Evolutionary conservation across 2,888 invertebrate species (phyloP).

Genomic region (Drosophila setosimentum): DNA sequence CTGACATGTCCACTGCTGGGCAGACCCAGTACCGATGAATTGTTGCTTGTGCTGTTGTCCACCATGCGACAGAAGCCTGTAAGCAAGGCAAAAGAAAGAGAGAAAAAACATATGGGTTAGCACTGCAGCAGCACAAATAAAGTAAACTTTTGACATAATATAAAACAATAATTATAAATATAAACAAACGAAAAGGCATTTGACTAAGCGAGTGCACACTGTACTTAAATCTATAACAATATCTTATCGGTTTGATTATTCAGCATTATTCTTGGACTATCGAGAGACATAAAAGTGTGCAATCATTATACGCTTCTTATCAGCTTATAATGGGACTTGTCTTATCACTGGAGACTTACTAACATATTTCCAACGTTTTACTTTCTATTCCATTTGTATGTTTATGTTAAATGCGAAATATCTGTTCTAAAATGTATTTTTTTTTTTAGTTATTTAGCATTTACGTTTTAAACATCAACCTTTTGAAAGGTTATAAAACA

Average conservation of each 20-base stretch:
- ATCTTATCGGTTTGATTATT: slow-evolving; percentile 26
- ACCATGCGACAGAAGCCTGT: slow-evolving; percentile 95
- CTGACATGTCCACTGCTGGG: slow-evolving; percentile 78
- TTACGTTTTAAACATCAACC: not conserved
- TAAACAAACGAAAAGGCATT: not conserved
- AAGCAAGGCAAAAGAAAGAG: slow-evolving; percentile 32
- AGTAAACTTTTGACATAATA: not conserved
- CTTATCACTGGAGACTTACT: slow-evolving; percentile 33
- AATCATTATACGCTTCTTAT: slow-evolving; percentile 17
- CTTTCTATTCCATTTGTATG: slow-evolving; percentile 19
- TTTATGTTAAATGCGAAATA: not conserved
- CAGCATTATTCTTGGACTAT: slow-evolving; percentile 22
- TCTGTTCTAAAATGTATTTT: not conserved
- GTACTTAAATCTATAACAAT: slow-evolving; percentile 3
- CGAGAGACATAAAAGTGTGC: slow-evolving; percentile 17
- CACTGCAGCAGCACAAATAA: not conserved
- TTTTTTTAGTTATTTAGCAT: not conserved
- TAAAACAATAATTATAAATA: not conserved
- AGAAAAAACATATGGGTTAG: not conserved
- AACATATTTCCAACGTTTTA: slow-evolving; percentile 10
- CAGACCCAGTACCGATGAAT: slow-evolving; percentile 83
- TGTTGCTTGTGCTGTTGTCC: slow-evolving; percentile 87
- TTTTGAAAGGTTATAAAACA: not conserved
- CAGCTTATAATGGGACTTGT: slow-evolving; percentile 23
- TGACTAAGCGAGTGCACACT: not conserved